These are phyloP conservation scores for Merops nubicus DNA, from an alignment of 2,113 vertebrate genomes.

Conservation along the genomic window DNA sequence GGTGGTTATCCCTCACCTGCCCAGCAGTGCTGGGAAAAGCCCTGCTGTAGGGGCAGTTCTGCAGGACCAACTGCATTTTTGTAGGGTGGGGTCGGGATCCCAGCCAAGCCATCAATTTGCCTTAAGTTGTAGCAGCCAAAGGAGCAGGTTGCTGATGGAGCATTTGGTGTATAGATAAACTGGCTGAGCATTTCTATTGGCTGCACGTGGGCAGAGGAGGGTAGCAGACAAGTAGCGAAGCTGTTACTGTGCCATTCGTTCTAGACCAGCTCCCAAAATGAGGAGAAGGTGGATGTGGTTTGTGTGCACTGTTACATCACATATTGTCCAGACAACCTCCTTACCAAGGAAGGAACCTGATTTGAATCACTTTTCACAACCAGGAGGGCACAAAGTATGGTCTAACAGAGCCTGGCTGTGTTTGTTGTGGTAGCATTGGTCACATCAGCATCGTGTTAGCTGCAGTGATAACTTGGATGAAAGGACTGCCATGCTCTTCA, in stretches of 20 bases:
- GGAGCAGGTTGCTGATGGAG: background rate
- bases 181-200: accelerated
- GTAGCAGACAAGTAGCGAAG: background rate
- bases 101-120: background rate
- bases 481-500: background rate
- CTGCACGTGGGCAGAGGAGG: accelerated
- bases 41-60: background rate
- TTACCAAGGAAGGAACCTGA: background rate
- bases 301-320: background rate
- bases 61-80: conserved; percentile 18
- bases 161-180: background rate
- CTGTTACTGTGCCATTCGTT: background rate
- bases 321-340: background rate
- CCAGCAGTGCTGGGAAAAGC: background rate
- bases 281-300: background rate
- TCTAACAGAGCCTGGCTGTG: background rate
- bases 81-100: background rate
- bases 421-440: background rate
- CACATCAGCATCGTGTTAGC: background rate
- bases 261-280: background rate
- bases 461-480: background rate
- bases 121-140: accelerated
- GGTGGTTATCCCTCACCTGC: background rate
- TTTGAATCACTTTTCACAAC: accelerated
- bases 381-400: background rate